Conservation (phyloP, 2,888 invertebrate genomes). For the Flexamia atlantica region DNA sequence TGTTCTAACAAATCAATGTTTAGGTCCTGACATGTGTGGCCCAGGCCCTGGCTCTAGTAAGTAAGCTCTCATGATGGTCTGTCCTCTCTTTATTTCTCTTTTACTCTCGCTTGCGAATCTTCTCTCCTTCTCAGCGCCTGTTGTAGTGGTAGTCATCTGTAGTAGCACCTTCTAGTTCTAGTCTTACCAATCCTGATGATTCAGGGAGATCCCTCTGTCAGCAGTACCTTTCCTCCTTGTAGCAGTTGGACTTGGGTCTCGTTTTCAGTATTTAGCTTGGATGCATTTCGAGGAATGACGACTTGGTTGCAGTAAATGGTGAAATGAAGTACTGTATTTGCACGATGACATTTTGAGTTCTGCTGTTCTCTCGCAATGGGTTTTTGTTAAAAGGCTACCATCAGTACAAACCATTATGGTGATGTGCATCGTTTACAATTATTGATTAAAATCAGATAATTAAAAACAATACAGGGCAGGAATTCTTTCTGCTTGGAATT, state of each 20-base stretch:
- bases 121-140: neutral
- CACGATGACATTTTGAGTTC: no score
- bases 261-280: neutral
- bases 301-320: conserved; percentile 1
- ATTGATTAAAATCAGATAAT: no score
- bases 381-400: no score
- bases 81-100: neutral
- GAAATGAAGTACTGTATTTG: neutral
- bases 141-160: neutral
- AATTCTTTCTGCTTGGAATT: neutral
- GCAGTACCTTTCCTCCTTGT: conserved; percentile 1
- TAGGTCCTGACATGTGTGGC: conserved; percentile 81
- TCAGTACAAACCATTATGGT: no score
- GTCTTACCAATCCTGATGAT: neutral
- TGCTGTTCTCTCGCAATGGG: no score
- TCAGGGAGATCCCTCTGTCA: neutral
- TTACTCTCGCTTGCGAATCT: neutral
- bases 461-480: neutral
- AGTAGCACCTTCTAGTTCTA: neutral
- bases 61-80: conserved; percentile 73
- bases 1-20: conserved; percentile 52
- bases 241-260: neutral
- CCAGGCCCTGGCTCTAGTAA: conserved; percentile 78
- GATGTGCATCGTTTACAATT: no score
- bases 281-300: neutral